Conservation (phyloP, 53 echinoderm and acorn worm species). For the Zoroaster sp. region DNA sequence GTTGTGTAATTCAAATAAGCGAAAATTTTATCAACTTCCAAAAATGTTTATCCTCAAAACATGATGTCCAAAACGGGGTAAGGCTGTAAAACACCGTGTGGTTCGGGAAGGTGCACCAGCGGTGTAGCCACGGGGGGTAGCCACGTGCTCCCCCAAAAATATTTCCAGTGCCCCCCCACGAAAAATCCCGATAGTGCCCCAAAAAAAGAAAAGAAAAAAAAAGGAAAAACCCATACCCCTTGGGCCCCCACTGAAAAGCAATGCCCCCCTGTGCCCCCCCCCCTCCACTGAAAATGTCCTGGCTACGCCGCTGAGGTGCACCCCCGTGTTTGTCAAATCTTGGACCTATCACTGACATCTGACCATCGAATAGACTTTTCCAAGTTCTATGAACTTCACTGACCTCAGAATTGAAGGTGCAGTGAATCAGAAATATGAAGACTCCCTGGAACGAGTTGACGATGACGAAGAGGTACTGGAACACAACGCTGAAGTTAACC, state of each 20-base stretch:
- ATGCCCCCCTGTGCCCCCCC: background rate
- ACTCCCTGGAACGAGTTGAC: constrained; percentile 49
- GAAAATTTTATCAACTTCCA: no score
- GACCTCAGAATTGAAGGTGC: background rate
- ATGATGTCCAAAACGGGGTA: background rate
- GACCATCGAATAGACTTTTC: no score
- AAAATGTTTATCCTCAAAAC: no score
- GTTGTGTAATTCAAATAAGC: no score
- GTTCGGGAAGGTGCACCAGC: background rate
- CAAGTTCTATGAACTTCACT: background rate
- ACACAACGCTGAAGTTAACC: constrained; percentile 17
- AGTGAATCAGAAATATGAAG: constrained; percentile 44
- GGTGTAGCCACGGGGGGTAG: background rate
- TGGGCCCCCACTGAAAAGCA: background rate
- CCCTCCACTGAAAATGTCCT: no score
- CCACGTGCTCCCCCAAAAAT: no score
- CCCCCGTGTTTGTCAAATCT: no score
- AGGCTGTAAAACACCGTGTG: background rate
- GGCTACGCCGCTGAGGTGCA: no score
- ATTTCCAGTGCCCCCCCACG: no score
- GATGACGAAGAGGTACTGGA: constrained; percentile 38
- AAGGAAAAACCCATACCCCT: background rate
- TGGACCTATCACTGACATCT: no score
- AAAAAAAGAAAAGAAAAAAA: background rate
- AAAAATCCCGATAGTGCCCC: no score